Conservation (phyloP, 35 echinoderm and acorn worm species). For the Chiridota heheva region DNA sequence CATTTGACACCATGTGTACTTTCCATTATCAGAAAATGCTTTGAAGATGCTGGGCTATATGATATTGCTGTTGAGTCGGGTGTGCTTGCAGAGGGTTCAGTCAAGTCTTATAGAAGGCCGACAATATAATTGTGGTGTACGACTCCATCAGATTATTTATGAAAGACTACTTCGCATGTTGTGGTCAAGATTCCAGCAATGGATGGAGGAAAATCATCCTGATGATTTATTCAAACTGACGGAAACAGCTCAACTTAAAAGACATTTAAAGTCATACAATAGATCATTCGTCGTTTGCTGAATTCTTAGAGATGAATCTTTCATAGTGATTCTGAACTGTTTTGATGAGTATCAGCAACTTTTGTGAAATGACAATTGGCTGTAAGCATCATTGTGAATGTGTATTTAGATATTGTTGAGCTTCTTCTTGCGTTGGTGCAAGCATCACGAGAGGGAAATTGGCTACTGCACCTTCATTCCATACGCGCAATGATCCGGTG, state of each 20-base stretch:
- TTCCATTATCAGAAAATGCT: conserved; percentile 34
- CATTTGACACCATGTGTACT: conserved; percentile 49
- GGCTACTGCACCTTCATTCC: conserved; percentile 49
- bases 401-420: conserved; percentile 56
- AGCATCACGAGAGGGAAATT: conserved; percentile 41
- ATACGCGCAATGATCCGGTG: too few species aligned
- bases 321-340: not conserved
- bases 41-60: conserved; percentile 23
- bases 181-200: conserved; percentile 32
- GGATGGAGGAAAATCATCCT: not conserved
- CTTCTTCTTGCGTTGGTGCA: conserved; percentile 20
- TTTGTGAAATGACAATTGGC: not conserved
- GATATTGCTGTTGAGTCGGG: conserved; percentile 50
- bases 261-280: too few species aligned
- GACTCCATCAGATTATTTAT: conserved; percentile 52
- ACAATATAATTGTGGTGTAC: conserved; percentile 40
- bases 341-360: not conserved
- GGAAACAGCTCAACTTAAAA: too few species aligned
- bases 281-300: too few species aligned
- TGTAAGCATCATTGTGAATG: conserved; percentile 4
- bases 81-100: conserved; percentile 45
- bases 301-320: not conserved
- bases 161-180: conserved; percentile 25
- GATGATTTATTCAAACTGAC: not conserved
- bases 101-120: conserved; percentile 22